Base-by-base conservation (phyloP, 2,797 vertebrate species). In the Hipposideros larvatus region DNA sequence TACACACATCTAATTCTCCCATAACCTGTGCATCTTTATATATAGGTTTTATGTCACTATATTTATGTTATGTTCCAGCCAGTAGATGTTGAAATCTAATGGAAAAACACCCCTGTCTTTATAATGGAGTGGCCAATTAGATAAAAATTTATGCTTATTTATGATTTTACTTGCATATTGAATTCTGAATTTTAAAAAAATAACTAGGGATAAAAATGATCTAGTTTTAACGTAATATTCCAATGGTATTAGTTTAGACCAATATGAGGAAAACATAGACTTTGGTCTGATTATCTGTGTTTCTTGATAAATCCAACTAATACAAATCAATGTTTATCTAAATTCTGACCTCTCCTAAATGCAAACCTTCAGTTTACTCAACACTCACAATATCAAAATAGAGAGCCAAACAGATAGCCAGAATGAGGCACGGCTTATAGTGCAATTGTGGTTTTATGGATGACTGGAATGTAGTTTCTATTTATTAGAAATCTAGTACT, bases 161-260 rank as follows among this genome's bases (percentile, higher is more conserved):
- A 78, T 68, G 28, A 18, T 77, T 80, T 77, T 51, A 79, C 5
- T 85, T 92, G 21, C 1, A 37, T 34, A 53, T 0, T 55, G 14
- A 94, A 89, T 89, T 75, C 48, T 93, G 11, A 83, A 61, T 77
- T 87, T 43, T 24, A 53, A 85, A 82, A 61, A 26, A 53, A n/a
- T 46, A 80, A 14, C 43, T 68, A 80, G 4, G 18, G 78, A 51
- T 73, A 59, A 89, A 53, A 88, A 48, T 68, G 34, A 28, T 70
- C 26, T 34, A 57, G 8, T 73, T 68, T 80, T 89, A 87, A 79
- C 46, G 66, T 46, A 66, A 65, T 24, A 63, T 61, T 79, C 9
- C 53, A 57, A 80, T 75, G n/a, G 22, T 11, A 61, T 80, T 75
- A 68, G 91, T 87, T 77, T 77, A 92, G 46, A 73, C 5, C 15